Evolutionary conservation across 2,113 vertebrate genomes (phyloP).

Genomic region (Phocoena phocoena): DNA sequence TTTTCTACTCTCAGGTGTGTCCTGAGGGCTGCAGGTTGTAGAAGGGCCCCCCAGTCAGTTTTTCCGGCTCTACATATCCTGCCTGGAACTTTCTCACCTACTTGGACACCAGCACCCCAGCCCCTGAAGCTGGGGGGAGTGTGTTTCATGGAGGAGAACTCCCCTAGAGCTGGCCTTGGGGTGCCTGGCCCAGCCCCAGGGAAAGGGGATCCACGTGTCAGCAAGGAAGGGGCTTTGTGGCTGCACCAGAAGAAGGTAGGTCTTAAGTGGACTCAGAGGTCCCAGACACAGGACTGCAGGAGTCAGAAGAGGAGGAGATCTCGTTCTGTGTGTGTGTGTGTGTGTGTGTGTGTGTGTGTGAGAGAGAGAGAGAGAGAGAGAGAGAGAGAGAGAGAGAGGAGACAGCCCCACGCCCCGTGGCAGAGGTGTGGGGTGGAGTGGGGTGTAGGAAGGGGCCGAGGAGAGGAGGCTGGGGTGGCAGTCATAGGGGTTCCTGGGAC

Average conservation of each 20-base stretch:
- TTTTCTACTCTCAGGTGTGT: not conserved
- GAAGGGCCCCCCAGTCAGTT: not conserved
- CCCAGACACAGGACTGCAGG: not conserved
- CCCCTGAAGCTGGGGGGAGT: not conserved
- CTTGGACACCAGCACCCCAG: not conserved
- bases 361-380: not conserved
- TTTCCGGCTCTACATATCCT: not conserved
- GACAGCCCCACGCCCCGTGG: not conserved
- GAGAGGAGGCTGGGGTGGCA: not conserved
- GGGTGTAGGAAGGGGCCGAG: not conserved
- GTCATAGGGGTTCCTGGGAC: not conserved
- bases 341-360: not conserved
- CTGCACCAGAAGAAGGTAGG: not conserved
- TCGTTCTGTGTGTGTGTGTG: not conserved
- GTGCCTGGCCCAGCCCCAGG: too few species aligned
- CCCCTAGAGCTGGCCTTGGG: not conserved
- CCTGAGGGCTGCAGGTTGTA: fast-evolving
- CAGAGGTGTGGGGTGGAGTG: not conserved
- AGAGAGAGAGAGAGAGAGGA: not conserved
- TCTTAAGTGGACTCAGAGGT: not conserved
- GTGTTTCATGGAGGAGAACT: not conserved
- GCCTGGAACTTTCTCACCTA: not conserved
- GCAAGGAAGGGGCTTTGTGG: not conserved
- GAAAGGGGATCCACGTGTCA: not conserved
- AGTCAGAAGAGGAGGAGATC: not conserved